Conservation (phyloP, 1,140 invertebrate species). For the Sweltsa coloradensis region DNA sequence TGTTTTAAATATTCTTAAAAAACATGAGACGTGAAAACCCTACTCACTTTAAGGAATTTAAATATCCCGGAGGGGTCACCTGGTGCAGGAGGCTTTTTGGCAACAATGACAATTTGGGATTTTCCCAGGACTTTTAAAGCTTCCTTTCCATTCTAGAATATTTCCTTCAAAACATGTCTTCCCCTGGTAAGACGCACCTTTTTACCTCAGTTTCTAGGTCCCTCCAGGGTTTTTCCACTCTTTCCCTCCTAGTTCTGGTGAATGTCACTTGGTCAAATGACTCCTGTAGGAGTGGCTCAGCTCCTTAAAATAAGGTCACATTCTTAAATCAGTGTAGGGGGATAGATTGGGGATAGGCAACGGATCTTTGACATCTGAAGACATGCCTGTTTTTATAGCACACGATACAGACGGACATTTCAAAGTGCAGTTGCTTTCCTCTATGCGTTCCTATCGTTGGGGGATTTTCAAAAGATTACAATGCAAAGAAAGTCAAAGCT, state of each 20-base stretch:
- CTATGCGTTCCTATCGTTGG: slow-evolving; percentile 56
- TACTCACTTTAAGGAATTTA: too few relatives aligned
- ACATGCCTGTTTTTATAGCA: slow-evolving; percentile 66
- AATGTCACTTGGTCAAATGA: slow-evolving; percentile 56
- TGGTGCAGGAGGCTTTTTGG: too few relatives aligned
- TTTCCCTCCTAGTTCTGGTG: slow-evolving; percentile 39
- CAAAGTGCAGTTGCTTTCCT: slow-evolving; percentile 75
- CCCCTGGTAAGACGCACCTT: slow-evolving; percentile 41
- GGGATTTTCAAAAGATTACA: slow-evolving; percentile 32
- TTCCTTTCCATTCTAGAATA: too few relatives aligned
- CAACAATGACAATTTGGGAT: too few relatives aligned
- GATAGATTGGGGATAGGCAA: slow-evolving; percentile 39
- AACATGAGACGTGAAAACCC: too few relatives aligned
- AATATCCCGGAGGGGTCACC: too few relatives aligned
- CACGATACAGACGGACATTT: slow-evolving; percentile 73
- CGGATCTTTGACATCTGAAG: slow-evolving; percentile 35
- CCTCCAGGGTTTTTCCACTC: slow-evolving; percentile 70
- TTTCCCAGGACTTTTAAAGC: too few relatives aligned
- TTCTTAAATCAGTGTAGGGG: slow-evolving; percentile 56
- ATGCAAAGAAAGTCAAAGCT: slow-evolving; percentile 62
- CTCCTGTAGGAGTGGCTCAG: slow-evolving; percentile 55
- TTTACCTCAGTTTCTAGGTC: slow-evolving; percentile 55
- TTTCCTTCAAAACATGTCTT: slow-evolving; percentile 27
- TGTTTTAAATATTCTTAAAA: too few relatives aligned
- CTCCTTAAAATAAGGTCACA: slow-evolving; percentile 60